Base-by-base conservation (phyloP, 2,113 vertebrate species). In the Oreochromis aureus region DNA sequence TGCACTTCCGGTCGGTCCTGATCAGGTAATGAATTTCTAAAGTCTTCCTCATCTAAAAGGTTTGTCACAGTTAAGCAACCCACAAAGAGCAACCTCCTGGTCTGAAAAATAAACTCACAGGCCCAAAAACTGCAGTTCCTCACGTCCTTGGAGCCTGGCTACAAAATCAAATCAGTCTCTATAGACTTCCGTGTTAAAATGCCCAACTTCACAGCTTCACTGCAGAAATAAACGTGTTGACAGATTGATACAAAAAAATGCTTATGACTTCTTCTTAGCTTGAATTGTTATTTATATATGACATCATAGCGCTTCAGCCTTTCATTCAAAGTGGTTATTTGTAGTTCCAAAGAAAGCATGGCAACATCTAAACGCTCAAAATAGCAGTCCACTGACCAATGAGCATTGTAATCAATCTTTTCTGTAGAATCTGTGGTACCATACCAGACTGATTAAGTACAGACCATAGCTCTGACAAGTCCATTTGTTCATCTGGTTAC, bases 1-100 rank as follows among this genome's bases (percentile, higher is more conserved):
- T 89, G 96, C 96, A 27, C 96, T 99, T 90, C 97, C 98, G 58
- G 96, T 97, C 16, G 94, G 96, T 56, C 95, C 95, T 48, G 98
- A 99, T 81, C 96, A 96, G 95, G 96, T 97, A 89, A 51, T 7
- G 6, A 10, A 19, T 12, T 24, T 19, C 0, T 34, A 7, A 46
- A 24, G 5, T 63, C n/a, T 16, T 54, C 32, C 9, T 16, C 3
- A 24, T 46, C 7, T 53, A 59, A 76, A 76, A 76, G 18, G 59
- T 54, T 69, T 44, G 24, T 24, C 5, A 16, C 6, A 3, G 6
- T 15, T 22, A 24, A 3, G 6, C 15, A 15, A 51, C 32, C 5
- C 19, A 19, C 41, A 76, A 48, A 48, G 41, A 27, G 6, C 41
- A 48, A 30, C 24, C 41, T 48, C 22, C 18, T 15, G 0, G 69